These are phyloP conservation scores for Lucinisca nassula DNA, from an alignment of 2,888 invertebrate species.

Conservation along the genomic window DNA sequence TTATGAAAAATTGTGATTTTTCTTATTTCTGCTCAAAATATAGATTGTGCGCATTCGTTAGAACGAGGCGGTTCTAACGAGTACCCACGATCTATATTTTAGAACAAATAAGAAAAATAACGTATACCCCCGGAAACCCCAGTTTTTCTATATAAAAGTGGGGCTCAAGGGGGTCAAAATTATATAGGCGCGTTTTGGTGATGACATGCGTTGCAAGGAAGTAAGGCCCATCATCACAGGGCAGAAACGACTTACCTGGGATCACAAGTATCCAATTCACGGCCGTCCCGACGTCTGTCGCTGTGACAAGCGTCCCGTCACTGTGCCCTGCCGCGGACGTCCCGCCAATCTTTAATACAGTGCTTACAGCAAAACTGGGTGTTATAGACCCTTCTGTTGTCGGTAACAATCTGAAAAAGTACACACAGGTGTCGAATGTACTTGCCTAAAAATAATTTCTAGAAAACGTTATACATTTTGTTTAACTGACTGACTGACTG, in stretches of 20 bases:
- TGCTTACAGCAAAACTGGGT: not conserved
- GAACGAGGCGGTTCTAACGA: no score
- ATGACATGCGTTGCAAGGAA: no score
- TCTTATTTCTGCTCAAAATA: no score
- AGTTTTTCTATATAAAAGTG: not conserved
- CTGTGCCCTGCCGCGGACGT: not conserved
- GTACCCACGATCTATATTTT: no score
- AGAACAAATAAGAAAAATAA: not conserved
- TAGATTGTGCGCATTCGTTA: no score
- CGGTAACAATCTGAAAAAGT: not conserved
- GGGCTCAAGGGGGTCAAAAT: not conserved
- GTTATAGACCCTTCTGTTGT: not conserved
- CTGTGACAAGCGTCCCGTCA: not conserved
- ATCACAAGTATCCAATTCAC: not conserved
- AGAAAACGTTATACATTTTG: not conserved
- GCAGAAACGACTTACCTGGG: not conserved
- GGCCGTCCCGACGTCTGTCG: not conserved
- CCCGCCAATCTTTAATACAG: not conserved
- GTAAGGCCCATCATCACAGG: not conserved
- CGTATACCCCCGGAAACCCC: not conserved
- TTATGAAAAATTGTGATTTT: no score
- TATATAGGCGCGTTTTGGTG: not conserved
- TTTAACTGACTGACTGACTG: not conserved
- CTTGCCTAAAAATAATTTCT: not conserved
- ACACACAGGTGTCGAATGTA: no score